phyloP scores from a whole-genome alignment of 2,888 invertebrate species.

The Campaea margaritaria region DNA sequence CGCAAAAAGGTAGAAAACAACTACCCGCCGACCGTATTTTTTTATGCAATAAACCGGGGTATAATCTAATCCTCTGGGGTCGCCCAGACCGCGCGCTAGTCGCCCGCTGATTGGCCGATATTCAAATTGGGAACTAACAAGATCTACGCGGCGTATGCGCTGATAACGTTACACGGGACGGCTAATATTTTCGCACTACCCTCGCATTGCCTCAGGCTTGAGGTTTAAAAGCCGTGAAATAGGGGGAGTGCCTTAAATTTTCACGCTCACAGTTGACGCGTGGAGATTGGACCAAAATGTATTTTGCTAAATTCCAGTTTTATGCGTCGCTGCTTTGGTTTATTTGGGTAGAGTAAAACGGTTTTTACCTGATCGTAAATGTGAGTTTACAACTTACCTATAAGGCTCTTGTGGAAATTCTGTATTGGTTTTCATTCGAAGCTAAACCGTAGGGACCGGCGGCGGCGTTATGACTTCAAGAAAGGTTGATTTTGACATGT shows the following conservation, averaged over 20 bases:
- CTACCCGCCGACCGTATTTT: conserved; percentile 45
- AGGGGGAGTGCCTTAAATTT: conserved; percentile 66
- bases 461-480: too few species aligned
- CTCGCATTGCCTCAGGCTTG: conserved; percentile 55
- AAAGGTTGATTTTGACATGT: too few species aligned
- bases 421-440: neutral
- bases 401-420: conserved; percentile 6
- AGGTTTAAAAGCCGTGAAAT: conserved; percentile 71
- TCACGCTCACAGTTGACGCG: conserved; percentile 35
- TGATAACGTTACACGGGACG: conserved; percentile 71
- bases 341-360: conserved; percentile 32
- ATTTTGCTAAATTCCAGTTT: conserved; percentile 37
- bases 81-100: conserved; percentile 58
- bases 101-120: conserved; percentile 82
- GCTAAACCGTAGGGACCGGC: neutral
- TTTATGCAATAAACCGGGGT: conserved; percentile 54
- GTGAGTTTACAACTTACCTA: conserved; percentile 26
- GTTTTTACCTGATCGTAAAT: conserved; percentile 29
- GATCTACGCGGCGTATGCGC: conserved; percentile 70
- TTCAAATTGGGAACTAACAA: conserved; percentile 79
- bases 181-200: conserved; percentile 75
- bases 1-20: conserved; percentile 35
- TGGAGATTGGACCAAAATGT: conserved; percentile 32
- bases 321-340: conserved; percentile 32
- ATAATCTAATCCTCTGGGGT: conserved; percentile 73